These are phyloP conservation scores for Schizopygopsis pylzovi DNA, from an alignment of 2,797 vertebrate genomes.

Conservation along the genomic window DNA sequence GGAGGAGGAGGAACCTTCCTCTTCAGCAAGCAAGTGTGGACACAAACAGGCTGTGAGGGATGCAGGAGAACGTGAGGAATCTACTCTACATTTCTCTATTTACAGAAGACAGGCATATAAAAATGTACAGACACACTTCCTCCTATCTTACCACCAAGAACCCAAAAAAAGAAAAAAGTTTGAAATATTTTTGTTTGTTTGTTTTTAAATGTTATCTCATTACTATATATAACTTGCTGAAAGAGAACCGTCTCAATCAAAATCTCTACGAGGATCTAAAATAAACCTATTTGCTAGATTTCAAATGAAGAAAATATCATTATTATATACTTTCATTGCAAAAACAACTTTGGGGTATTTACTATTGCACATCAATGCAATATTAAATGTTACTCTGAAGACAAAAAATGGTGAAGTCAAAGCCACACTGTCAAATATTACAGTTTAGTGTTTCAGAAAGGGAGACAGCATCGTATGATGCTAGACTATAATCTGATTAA, in stretches of 20 bases:
- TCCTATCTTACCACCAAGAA: slow-evolving; percentile 36
- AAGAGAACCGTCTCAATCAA: slow-evolving; percentile 50
- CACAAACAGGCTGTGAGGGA: slow-evolving; percentile 39
- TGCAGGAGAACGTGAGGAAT: slow-evolving; percentile 15
- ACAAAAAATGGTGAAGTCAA: slow-evolving; percentile 33
- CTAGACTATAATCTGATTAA: slow-evolving; percentile 37
- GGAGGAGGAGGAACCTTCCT: slow-evolving; percentile 15
- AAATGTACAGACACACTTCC: slow-evolving; percentile 55
- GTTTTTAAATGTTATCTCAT: slow-evolving; percentile 38
- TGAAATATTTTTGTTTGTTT: background rate
- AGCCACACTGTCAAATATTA: slow-evolving; percentile 27
- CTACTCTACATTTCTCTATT: slow-evolving; percentile 61
- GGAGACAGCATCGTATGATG: slow-evolving; percentile 26
- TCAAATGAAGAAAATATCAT: slow-evolving; percentile 57
- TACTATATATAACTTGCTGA: slow-evolving; percentile 44
- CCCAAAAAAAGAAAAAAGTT: slow-evolving; percentile 1
- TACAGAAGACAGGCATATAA: slow-evolving; percentile 63
- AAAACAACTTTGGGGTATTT: slow-evolving; percentile 60
- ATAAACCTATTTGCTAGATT: slow-evolving; percentile 58
- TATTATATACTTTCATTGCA: slow-evolving; percentile 60
- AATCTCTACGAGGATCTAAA: slow-evolving; percentile 57
- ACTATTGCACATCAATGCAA: slow-evolving; percentile 59
- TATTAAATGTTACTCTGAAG: slow-evolving; percentile 45
- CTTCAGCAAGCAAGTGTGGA: slow-evolving; percentile 52
- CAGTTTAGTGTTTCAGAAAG: slow-evolving; percentile 31